These are phyloP conservation scores for Sebastes iracundus DNA, from an alignment of 2,797 vertebrate species.

Conservation along the genomic window DNA sequence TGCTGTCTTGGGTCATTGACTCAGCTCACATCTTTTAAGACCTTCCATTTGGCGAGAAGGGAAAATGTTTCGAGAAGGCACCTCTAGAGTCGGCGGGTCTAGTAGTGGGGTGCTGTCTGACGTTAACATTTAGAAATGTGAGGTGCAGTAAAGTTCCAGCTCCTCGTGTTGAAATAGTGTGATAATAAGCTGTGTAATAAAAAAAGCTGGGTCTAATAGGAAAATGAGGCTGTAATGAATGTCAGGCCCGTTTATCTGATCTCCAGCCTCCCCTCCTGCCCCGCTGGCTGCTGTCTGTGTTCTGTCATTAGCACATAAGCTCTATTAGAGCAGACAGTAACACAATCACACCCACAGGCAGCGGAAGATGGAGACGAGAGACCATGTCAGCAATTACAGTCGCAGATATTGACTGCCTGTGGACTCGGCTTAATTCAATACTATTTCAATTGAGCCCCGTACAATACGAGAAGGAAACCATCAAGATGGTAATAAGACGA, in stretches of 20 bases:
- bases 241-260: background rate
- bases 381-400: slow-evolving; percentile 37
- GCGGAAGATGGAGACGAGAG: slow-evolving; percentile 42
- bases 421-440: slow-evolving; percentile 28
- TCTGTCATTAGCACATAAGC: slow-evolving; percentile 53
- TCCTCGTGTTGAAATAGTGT: background rate
- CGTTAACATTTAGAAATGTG: background rate
- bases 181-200: background rate
- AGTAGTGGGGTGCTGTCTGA: background rate
- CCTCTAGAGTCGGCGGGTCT: background rate
- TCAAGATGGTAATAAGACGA: slow-evolving; percentile 19
- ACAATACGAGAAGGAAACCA: background rate
- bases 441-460: background rate
- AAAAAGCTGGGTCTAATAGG: background rate
- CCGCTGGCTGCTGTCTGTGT: slow-evolving; percentile 22
- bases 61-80: background rate
- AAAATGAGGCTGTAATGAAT: slow-evolving; percentile 5
- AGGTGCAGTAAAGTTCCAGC: background rate
- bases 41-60: background rate
- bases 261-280: background rate
- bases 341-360: slow-evolving; percentile 51
- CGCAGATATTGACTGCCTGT: slow-evolving; percentile 15
- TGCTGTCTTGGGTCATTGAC: background rate
- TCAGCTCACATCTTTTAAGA: slow-evolving; percentile 10
- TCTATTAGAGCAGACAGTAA: slow-evolving; percentile 55